Base-by-base conservation (phyloP, 1,140 invertebrate genomes). In the Drosophila insularis region DNA sequence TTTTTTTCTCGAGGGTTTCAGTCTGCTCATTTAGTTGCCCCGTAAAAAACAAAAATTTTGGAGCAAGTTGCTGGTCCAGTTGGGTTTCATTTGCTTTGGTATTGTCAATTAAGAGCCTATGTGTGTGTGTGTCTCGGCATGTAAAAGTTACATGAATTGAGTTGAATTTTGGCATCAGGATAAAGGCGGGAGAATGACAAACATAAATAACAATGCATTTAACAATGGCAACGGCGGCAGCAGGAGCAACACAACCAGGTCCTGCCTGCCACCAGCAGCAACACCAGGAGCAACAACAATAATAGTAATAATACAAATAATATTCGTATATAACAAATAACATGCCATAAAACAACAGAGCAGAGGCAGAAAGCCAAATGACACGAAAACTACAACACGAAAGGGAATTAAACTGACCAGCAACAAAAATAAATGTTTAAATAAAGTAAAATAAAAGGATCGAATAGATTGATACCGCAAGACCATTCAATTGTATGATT, bases 261-360 rank as follows among this genome's bases (percentile, higher is more conserved):
- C 23, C 23, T 27, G 23, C 23, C 5, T 0, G 27, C 27, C 81
- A 84, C 53, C 63, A 78, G n/a, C 63, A 78, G 43, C 74, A 74
- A 55, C 37, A 53, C 17, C 56, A 71, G 27, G 39, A 46, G n/a
- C 19, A 40, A 60, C 21, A 40, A 19, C 8, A 77, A 72, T 37
- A 71, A 68, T 35, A 66, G 46, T 71, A 71, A 63, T 66, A 67
- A 74, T 68, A 66, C 74, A 81, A 85, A 87, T 85, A 77, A 78
- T 81, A 85, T 86, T 85, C 68, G 81, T 74, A 75, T 81, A 64
- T 68, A 58, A 43, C 50, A 14, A 53, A 71, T 65, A 75, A 86
- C 71, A 86, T 86, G 81, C 65, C 78, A 81, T 85, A 78, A 81
- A 86, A 86, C 71, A 81, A 66, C 55, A 78, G 65, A 39, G 56